Evolutionary conservation across 2,888 invertebrate genomes (phyloP).

Genomic region (Drosophila meridionalis): DNA sequence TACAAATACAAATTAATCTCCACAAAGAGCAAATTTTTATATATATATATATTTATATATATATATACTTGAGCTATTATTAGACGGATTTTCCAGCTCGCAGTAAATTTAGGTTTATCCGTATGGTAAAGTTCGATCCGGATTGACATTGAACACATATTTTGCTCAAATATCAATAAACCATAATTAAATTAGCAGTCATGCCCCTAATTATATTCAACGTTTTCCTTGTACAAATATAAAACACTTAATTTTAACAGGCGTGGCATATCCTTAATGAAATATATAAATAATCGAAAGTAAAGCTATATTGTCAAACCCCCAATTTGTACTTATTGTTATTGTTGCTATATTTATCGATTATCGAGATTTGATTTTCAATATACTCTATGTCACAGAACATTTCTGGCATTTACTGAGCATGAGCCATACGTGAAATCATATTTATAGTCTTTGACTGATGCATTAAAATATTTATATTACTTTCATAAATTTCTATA

Average conservation of each 20-base stretch:
- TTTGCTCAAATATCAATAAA: neutral
- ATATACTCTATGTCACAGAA: neutral
- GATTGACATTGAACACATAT: neutral
- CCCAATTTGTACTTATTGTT: neutral
- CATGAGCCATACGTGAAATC: neutral
- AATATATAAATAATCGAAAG: neutral
- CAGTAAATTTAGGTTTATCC: neutral
- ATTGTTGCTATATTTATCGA: neutral
- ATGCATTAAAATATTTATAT: neutral
- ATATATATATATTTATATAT: neutral
- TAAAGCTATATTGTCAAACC: neutral
- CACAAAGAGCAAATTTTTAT: neutral
- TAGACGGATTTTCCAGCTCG: neutral
- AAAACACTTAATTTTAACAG: neutral
- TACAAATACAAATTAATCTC: slow-evolving; percentile 1
- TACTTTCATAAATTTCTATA: neutral
- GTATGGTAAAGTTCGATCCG: neutral
- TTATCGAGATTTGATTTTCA: neutral
- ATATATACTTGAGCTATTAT: neutral
- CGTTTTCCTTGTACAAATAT: neutral
- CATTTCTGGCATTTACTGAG: neutral
- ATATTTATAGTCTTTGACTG: neutral
- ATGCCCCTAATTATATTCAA: slow-evolving; percentile 3
- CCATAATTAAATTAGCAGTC: slow-evolving; percentile 1
- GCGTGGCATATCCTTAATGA: neutral